Percentiles rank a stretch among this genome's conserved stretches.
Evolutionary conservation across 2,888 invertebrate genomes (phyloP).

Genomic region (Athalia circularis): DNA sequence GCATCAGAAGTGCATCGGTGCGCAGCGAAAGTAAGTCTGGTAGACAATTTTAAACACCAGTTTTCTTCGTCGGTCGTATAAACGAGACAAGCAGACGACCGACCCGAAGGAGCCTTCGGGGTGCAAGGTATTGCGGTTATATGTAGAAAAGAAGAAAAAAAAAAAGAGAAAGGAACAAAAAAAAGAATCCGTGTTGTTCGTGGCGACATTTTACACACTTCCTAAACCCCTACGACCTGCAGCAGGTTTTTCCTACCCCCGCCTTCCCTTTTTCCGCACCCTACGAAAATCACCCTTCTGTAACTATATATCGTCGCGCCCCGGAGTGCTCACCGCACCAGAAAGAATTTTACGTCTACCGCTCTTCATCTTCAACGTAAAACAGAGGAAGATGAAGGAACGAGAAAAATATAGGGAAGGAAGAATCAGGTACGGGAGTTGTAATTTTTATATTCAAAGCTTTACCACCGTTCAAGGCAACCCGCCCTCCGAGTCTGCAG

Average conservation of each 20-base stretch:
- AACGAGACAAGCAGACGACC: neutral
- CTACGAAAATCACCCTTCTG: constrained; percentile 19
- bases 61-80: no score
- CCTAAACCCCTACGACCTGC: neutral
- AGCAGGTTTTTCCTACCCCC: neutral
- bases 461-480: constrained; percentile 10
- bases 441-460: constrained; percentile 44
- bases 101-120: neutral
- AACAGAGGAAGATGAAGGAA: neutral
- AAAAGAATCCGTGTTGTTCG: constrained; percentile 10
- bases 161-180: neutral
- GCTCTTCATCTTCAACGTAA: no score
- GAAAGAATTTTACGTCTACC: neutral
- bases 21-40: no score
- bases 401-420: constrained; percentile 2
- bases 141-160: constrained; percentile 12
- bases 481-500: neutral
- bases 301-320: constrained; percentile 10
- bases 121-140: no score
- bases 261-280: neutral
- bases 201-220: constrained; percentile 34
- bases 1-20: no score
- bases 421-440: neutral
- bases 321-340: neutral
- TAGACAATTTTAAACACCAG: no score